phyloP scores from a whole-genome alignment of 2,797 vertebrate genomes.

The Rhabdomys pumilio region DNA sequence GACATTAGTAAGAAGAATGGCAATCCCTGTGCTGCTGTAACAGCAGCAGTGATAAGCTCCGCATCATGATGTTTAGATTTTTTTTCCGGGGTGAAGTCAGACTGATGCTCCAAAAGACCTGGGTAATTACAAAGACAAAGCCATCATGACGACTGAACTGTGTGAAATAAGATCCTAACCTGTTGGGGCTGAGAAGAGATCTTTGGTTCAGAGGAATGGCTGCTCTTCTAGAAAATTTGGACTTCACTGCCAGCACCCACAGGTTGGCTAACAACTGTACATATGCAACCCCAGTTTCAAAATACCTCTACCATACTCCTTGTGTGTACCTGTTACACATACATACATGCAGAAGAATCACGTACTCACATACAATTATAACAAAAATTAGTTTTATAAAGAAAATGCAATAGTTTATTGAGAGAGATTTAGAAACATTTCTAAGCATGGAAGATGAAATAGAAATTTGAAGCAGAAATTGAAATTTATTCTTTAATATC shows the following conservation, averaged over 20 bases:
- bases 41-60: too few species aligned
- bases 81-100: neutral
- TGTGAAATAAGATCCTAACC: neutral
- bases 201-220: neutral
- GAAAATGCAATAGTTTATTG: neutral
- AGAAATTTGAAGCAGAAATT: neutral
- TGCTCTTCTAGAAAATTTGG: neutral
- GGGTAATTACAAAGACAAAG: neutral
- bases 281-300: too few species aligned
- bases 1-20: neutral
- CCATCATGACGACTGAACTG: neutral
- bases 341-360: neutral
- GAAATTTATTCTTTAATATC: conserved; percentile 8
- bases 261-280: neutral
- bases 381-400: neutral
- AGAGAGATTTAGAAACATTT: neutral
- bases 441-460: neutral
- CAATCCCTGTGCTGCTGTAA: neutral
- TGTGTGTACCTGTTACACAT: neutral
- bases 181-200: neutral
- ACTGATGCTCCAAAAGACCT: neutral
- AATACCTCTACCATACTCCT: too few species aligned
- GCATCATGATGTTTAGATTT: neutral
- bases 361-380: too few species aligned
- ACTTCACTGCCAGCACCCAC: too few species aligned